Evolutionary conservation across 2,797 vertebrate species (phyloP).

Genomic region (Taeniopygia guttata): DNA sequence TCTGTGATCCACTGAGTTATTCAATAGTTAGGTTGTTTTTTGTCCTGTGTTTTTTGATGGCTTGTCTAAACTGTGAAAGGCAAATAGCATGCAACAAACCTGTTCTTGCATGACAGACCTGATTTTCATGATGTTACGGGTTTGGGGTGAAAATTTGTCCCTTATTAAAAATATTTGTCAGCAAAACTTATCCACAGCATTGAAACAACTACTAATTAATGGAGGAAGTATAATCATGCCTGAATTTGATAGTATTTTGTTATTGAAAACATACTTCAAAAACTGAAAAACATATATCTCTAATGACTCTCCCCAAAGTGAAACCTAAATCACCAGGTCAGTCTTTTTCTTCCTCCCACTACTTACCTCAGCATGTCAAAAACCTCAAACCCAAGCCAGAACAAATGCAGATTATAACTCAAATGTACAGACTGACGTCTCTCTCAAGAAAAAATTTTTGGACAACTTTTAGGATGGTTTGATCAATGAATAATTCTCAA

Average conservation of each 20-base stretch:
- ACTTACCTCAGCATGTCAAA: background rate
- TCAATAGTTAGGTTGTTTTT: background rate
- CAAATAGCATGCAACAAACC: background rate
- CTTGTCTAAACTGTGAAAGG: background rate
- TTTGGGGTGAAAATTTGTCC: background rate
- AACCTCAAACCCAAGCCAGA: background rate
- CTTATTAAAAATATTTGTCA: background rate
- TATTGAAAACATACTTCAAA: background rate
- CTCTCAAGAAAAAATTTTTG: background rate
- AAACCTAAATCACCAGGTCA: background rate
- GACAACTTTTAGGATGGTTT: background rate
- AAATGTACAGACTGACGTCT: background rate
- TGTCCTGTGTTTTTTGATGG: background rate
- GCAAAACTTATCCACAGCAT: background rate
- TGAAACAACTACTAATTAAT: background rate
- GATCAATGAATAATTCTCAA: background rate
- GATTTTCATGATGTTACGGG: background rate
- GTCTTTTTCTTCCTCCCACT: background rate
- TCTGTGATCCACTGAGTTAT: background rate
- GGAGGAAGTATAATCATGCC: background rate
- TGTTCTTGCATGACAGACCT: background rate
- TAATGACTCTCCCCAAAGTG: background rate
- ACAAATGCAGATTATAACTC: background rate
- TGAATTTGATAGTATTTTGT: background rate
- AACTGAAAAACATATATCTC: rapidly evolving